A percentile compares a stretch with the other conserved stretches of the same genome.
Evolutionary conservation across 64 coral and sea anemone species (phyloP).

Genomic region (Astreopora myriophthalma): DNA sequence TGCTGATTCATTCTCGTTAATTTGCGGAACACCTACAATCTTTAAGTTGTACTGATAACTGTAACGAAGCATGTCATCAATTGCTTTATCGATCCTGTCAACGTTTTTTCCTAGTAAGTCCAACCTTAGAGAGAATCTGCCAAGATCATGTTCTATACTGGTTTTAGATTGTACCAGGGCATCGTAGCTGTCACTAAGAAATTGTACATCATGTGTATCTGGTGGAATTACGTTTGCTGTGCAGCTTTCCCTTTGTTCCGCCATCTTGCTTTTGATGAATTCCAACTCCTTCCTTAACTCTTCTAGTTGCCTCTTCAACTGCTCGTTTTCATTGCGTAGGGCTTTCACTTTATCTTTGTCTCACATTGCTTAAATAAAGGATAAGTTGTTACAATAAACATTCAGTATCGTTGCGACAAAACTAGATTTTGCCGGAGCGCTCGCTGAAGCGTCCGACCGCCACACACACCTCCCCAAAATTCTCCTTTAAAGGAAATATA

Average conservation of each 20-base stretch:
- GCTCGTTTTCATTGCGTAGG: too few relatives aligned
- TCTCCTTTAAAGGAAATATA: too few relatives aligned
- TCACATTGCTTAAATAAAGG: too few relatives aligned
- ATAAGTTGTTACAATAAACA: too few relatives aligned
- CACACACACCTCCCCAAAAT: too few relatives aligned
- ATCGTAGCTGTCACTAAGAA: conserved; percentile 9
- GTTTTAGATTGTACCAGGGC: not conserved
- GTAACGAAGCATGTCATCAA: conserved; percentile 8
- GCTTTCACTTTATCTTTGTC: too few relatives aligned
- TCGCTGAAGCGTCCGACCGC: too few relatives aligned
- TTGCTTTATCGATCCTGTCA: conserved; percentile 46
- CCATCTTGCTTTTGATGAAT: conserved; percentile 9
- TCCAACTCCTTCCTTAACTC: not conserved
- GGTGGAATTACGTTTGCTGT: not conserved
- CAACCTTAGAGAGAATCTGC: conserved; percentile 42
- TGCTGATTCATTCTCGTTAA: conserved; percentile 37
- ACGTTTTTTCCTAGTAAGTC: conserved; percentile 29
- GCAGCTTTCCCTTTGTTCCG: conserved; percentile 17
- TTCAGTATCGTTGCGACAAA: too few relatives aligned
- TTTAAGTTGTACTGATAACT: conserved; percentile 37
- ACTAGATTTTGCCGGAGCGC: too few relatives aligned
- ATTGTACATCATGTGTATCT: conserved; percentile 10
- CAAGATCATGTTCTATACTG: conserved; percentile 20
- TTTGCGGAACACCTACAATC: conserved; percentile 17
- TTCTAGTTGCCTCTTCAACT: too few relatives aligned